phyloP scores from a whole-genome alignment of 2,888 invertebrate genomes.

The Mimumesa dahlbomi region DNA sequence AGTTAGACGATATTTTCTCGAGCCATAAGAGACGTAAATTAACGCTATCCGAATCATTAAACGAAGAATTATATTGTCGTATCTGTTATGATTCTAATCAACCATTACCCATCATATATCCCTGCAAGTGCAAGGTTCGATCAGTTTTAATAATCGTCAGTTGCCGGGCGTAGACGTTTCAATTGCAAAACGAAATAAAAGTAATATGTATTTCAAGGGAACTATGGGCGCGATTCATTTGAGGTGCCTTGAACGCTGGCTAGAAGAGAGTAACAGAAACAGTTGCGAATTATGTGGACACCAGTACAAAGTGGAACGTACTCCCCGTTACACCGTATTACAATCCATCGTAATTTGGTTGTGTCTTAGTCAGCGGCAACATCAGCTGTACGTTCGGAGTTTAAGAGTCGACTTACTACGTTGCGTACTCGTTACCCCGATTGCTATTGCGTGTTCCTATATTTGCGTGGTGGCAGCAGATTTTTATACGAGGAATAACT shows the following conservation, averaged over 20 bases:
- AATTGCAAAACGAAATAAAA: constrained; percentile 1
- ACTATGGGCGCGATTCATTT: constrained; percentile 88
- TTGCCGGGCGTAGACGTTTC: constrained; percentile 1
- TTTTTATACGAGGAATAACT: constrained; percentile 81
- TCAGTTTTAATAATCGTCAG: constrained; percentile 11
- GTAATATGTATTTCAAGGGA: constrained; percentile 79
- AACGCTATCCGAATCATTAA: constrained; percentile 21
- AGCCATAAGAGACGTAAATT: constrained; percentile 35
- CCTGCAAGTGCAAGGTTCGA: constrained; percentile 81
- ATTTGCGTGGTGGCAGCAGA: constrained; percentile 81
- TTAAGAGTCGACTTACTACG: constrained; percentile 82
- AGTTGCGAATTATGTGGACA: constrained; percentile 88
- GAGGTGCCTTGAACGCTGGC: constrained; percentile 88
- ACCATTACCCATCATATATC: constrained; percentile 80
- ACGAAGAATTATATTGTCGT: constrained; percentile 74
- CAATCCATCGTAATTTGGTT: constrained; percentile 84
- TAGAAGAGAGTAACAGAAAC: constrained; percentile 87
- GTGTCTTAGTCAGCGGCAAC: constrained; percentile 72
- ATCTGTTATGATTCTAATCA: constrained; percentile 81
- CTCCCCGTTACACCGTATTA: constrained; percentile 83
- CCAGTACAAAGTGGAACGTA: constrained; percentile 84
- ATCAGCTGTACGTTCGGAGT: constrained; percentile 74
- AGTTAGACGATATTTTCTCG: constrained; percentile 9
- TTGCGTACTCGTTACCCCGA: constrained; percentile 82
- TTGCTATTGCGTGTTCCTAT: constrained; percentile 82